Evolutionary conservation across 1,140 invertebrate genomes (phyloP), one percentile per base, ranked within the genome.

Genomic region (Ladona fulva): DNA sequence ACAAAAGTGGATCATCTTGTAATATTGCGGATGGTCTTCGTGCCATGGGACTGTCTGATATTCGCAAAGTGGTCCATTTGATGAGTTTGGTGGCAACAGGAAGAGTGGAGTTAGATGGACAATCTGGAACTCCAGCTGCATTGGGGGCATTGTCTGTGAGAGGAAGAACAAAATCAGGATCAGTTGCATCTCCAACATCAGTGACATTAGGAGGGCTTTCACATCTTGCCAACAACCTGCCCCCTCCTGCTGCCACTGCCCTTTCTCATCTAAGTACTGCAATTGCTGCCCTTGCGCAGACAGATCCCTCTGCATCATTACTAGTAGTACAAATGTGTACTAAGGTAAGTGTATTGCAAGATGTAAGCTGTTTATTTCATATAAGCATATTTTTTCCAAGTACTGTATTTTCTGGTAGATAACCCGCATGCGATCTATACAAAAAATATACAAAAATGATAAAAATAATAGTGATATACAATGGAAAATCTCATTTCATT

Each of bases 81-180:
- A 91, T 91, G 90, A 88, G 87, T 66, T 81, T 91, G 37, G 87
- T 88, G 79, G 89, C 90, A 5, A 85, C 87, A 76, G 89, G 89
- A 74, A 84, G 88, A 74, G 85, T 89, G 24, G 85, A 85, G 79
- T 80, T 85, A 22, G 73, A 24, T 24, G 37, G n/a, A 76, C 59
- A 79, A 10, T 42, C 74, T 16, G 42, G n/a, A 16, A 10, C 74
- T 25, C 66, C 44, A 52, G 75, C 75, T 8, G 66, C 78, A 16
- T 25, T 44, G 10, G 24, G 42, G n/a, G 79, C 75, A n/a, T 29
- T 73, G 22, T 3, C 52, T 22, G n/a, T 22, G 1, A 25, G 14
- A 42, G 42, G 37, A 42, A 42, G 24, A 42, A 42, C 76, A 10
- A 37, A 76, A 10, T 6, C 14, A 16, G 22, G 76, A 14, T 19